These are phyloP conservation scores for Volucella inanis DNA, from an alignment of 2,888 invertebrate species.

Conservation along the genomic window DNA sequence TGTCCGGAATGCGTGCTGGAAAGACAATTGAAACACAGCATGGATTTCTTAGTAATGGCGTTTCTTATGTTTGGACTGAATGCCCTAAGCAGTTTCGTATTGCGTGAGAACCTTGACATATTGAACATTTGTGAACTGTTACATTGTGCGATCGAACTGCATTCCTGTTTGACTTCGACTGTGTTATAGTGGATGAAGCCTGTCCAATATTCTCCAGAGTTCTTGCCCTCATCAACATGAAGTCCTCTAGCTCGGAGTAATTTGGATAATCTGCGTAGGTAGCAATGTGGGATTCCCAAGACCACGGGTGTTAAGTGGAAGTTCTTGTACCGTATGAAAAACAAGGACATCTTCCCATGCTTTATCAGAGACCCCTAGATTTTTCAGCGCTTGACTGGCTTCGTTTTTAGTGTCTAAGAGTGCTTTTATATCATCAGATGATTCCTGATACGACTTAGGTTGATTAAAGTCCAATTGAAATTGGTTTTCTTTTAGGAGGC, in stretches of 20 bases:
- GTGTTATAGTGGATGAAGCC: no score
- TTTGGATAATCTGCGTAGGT: no score
- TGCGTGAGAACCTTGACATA: background rate
- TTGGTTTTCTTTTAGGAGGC: background rate
- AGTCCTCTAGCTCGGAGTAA: no score
- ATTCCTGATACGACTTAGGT: constrained; percentile 1
- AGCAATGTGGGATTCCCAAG: no score
- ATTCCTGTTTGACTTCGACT: background rate
- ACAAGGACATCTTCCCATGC: no score
- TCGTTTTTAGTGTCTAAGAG: background rate
- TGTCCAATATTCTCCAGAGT: no score
- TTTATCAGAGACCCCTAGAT: no score
- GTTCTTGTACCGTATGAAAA: no score
- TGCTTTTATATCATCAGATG: background rate
- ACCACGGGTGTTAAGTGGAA: no score
- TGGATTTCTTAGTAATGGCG: background rate
- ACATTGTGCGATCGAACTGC: background rate
- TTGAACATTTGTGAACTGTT: background rate
- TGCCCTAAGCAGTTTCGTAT: background rate
- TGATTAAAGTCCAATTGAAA: background rate
- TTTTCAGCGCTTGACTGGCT: background rate
- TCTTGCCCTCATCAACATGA: no score
- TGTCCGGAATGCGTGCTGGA: no score
- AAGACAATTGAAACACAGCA: background rate
- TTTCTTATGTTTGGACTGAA: background rate